Base-by-base conservation (phyloP, 2,888 invertebrate genomes). In the Habrosyne pyritoides region DNA sequence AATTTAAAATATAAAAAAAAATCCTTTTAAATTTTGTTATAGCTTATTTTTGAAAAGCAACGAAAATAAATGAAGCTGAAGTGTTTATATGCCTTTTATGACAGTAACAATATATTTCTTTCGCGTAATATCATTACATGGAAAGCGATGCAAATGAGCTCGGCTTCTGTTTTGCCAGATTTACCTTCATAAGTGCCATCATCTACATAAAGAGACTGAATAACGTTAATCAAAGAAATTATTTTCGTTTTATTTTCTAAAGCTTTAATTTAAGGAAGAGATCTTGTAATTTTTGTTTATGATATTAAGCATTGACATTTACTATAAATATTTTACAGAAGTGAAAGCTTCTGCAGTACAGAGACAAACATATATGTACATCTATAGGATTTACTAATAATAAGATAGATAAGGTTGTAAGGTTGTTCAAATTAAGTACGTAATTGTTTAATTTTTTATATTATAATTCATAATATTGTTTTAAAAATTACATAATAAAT, bases 121-220 rank as follows among this genome's bases (percentile, higher is more conserved):
- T 42, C 42, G 7, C 42, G 42, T 42, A 42, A 42, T 42, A 42
- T 42, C 18, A 42, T 24, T 24, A 24, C n/a, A 42, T 42, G 42
- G 42, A 12, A 42, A 42, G 42, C 7, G 8, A 42, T 42, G 42
- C 42, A 42, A 42, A 42, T 42, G 42, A 42, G 18, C 7, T 42
- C 7, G 8, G 14, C 42, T 14, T 42, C 42, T 42, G 42, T 42
- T 14, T 36, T 12, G 14, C 6, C 14, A 36, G 36, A 36, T 36
- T 54, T 24, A 48, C 8, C 24, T 42, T 42, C 18, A 8, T 42
- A 42, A 18, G 18, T 42, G 33, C 48, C 51, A 18, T 56, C 55
- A 53, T 68, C 58, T 57, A 46, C 55, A 51, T 61, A 63, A 68
- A 68, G 49, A 67, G 51, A 54, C 57, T 64, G 66, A 65, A 59